Conservation (phyloP, 2,113 vertebrate genomes). For the Camelus bactrianus region DNA sequence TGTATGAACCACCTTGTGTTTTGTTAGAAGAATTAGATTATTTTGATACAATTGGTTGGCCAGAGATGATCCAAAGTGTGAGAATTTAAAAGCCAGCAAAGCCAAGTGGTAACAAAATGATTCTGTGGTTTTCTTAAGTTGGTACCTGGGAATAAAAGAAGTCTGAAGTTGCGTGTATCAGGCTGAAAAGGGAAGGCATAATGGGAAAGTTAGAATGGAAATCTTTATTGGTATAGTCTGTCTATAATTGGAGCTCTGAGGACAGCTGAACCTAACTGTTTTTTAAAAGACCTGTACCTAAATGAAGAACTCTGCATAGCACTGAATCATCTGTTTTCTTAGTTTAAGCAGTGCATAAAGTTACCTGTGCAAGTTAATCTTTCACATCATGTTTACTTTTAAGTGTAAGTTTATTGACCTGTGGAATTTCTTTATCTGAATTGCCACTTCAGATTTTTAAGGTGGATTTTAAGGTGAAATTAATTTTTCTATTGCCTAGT, state of each 20-base stretch:
- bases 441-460: constrained; percentile 21
- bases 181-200: background rate
- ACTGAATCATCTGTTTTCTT: background rate
- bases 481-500: background rate
- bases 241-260: constrained; percentile 41
- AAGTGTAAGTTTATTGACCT: constrained; percentile 39
- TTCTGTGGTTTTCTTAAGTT: constrained; percentile 46
- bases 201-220: constrained; percentile 1
- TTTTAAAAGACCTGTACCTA: background rate
- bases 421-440: background rate
- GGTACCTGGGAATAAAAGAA: background rate
- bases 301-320: constrained; percentile 1
- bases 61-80: background rate
- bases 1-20: constrained; percentile 32
- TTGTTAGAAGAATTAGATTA: constrained; percentile 51
- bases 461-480: background rate
- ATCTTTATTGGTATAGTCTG: constrained; percentile 27
- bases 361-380: constrained; percentile 3
- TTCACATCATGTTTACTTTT: constrained; percentile 40
- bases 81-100: constrained; percentile 37
- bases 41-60: constrained; percentile 20
- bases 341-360: constrained; percentile 20
- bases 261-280: background rate
- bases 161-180: background rate
- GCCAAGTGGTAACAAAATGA: background rate